These are phyloP conservation scores for Ceramica pisi DNA, from an alignment of 2,888 invertebrate species.

Conservation along the genomic window DNA sequence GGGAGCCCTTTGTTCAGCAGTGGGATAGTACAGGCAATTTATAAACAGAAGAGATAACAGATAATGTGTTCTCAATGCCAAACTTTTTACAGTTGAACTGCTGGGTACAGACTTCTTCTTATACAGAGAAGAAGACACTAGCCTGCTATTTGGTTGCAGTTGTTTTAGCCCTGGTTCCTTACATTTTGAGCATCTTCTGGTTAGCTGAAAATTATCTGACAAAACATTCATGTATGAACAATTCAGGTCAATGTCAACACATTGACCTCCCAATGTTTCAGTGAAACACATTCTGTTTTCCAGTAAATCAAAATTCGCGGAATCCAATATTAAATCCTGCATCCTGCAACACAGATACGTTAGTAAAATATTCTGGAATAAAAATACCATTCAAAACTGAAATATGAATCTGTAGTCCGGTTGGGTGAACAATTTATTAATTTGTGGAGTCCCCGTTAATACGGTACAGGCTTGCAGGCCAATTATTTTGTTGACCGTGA, in stretches of 20 bases:
- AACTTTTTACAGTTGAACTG: too few relatives aligned
- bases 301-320: neutral
- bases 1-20: too few relatives aligned
- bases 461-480: constrained; percentile 46
- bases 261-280: neutral
- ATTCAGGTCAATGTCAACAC: neutral
- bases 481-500: constrained; percentile 66
- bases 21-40: too few relatives aligned
- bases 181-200: too few relatives aligned
- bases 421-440: constrained; percentile 47
- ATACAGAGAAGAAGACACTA: too few relatives aligned
- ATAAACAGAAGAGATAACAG: too few relatives aligned
- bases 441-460: constrained; percentile 25
- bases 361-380: neutral
- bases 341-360: neutral
- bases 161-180: too few relatives aligned
- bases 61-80: too few relatives aligned
- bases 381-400: neutral
- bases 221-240: too few relatives aligned
- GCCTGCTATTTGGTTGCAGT: too few relatives aligned
- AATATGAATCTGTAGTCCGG: constrained; percentile 7
- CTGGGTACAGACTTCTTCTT: too few relatives aligned
- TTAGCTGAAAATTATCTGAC: too few relatives aligned
- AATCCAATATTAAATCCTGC: neutral
- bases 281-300: neutral